Evolutionary conservation across 1,140 invertebrate genomes (phyloP).

Genomic region (Anastatus disparis): DNA sequence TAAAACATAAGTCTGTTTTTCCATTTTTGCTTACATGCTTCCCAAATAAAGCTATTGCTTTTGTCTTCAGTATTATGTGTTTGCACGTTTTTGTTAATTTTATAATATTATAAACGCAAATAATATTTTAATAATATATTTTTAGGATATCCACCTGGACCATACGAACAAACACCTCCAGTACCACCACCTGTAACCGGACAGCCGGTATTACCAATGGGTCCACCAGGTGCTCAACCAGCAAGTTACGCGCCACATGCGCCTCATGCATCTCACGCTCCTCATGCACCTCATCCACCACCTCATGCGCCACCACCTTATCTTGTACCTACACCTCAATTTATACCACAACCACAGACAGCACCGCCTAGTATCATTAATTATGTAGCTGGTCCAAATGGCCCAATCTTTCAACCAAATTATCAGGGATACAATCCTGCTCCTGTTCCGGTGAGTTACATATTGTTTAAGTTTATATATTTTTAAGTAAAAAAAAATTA

Average conservation of each 20-base stretch:
- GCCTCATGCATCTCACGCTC: conserved; percentile 51
- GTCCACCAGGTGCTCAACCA: conserved; percentile 55
- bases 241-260: conserved; percentile 45
- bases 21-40: no score
- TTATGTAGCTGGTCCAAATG: conserved; percentile 61
- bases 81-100: not conserved
- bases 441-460: conserved; percentile 54
- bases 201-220: conserved; percentile 53
- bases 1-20: no score
- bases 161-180: conserved; percentile 58
- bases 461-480: not conserved
- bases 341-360: conserved; percentile 61
- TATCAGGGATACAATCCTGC: conserved; percentile 62
- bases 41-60: no score
- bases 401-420: conserved; percentile 61
- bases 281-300: conserved; percentile 61
- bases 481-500: not conserved
- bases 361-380: conserved; percentile 64
- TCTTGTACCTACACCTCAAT: conserved; percentile 63
- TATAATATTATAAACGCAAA: not conserved
- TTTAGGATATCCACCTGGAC: conserved; percentile 58
- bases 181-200: conserved; percentile 54
- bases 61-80: not conserved
- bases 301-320: conserved; percentile 61
- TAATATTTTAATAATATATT: no score